Percentiles rank a stretch among this genome's conserved stretches.
phyloP scores from a whole-genome alignment of 2,113 vertebrate genomes.

The Microcebus murinus region DNA sequence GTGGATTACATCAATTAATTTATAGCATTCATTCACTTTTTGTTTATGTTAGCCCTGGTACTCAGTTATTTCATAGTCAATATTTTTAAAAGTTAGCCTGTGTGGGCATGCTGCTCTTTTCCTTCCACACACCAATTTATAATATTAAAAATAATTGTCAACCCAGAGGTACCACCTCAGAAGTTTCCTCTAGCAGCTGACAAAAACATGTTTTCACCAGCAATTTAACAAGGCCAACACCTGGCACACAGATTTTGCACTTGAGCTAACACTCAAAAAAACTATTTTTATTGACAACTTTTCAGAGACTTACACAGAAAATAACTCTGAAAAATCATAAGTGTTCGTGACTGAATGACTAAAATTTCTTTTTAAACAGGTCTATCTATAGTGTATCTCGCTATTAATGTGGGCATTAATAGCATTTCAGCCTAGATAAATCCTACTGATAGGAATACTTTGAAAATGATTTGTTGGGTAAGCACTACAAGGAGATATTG shows the following conservation, averaged over 20 bases:
- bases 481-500: neutral
- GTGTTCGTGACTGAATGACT: neutral
- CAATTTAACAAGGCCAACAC: slow-evolving; percentile 65
- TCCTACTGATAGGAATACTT: neutral
- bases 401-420: neutral
- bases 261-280: slow-evolving; percentile 25
- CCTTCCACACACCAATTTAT: neutral
- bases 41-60: neutral
- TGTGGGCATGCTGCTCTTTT: neutral
- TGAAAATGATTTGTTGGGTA: neutral
- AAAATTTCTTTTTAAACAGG: neutral
- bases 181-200: slow-evolving; percentile 32
- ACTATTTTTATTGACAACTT: slow-evolving; percentile 58
- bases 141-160: slow-evolving; percentile 51
- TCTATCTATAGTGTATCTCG: neutral
- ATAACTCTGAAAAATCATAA: neutral
- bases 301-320: slow-evolving; percentile 53
- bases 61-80: neutral
- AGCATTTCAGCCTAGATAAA: neutral
- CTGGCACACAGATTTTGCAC: slow-evolving; percentile 53
- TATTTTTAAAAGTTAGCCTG: neutral
- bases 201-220: slow-evolving; percentile 58
- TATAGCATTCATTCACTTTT: neutral
- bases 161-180: neutral
- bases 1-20: neutral